These are phyloP conservation scores for Xiphophorus hellerii DNA, from an alignment of 2,113 vertebrate species.

Conservation along the genomic window DNA sequence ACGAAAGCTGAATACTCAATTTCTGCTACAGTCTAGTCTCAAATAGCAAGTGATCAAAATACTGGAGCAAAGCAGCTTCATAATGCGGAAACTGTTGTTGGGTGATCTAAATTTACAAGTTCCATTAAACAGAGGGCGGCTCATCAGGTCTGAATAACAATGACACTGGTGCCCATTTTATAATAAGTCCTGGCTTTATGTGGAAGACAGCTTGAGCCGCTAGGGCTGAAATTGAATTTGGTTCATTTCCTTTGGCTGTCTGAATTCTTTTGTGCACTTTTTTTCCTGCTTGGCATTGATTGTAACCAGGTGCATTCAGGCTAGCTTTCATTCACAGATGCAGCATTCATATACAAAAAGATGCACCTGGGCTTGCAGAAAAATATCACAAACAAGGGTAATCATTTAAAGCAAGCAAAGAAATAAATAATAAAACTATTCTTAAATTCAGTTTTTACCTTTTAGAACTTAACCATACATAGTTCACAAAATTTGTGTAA, in stretches of 20 bases:
- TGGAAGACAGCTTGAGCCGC: slow-evolving; percentile 54
- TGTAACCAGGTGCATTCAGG: slow-evolving; percentile 40
- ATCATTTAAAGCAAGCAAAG: not conserved
- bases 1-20: slow-evolving; percentile 39
- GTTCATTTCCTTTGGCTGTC: slow-evolving; percentile 74
- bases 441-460: not conserved
- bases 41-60: slow-evolving; percentile 53
- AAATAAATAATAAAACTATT: not conserved
- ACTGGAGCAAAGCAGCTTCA: slow-evolving; percentile 44
- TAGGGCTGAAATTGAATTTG: slow-evolving; percentile 75
- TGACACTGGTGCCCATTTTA: slow-evolving; percentile 56
- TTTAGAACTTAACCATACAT: not conserved
- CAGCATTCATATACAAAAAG: slow-evolving; percentile 8
- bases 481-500: not conserved
- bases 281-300: slow-evolving; percentile 64
- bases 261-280: slow-evolving; percentile 74
- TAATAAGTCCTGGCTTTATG: slow-evolving; percentile 71
- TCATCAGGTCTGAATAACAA: slow-evolving; percentile 76
- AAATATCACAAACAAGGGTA: slow-evolving; percentile 6
- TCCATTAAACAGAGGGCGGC: slow-evolving; percentile 64
- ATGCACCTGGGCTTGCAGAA: not conserved
- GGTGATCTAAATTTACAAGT: slow-evolving; percentile 71
- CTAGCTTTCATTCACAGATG: slow-evolving; percentile 30
- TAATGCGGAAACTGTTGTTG: slow-evolving; percentile 62
- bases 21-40: slow-evolving; percentile 25